phyloP scores from a whole-genome alignment of 2,888 invertebrate species.

The Clepsis dumicolana region DNA sequence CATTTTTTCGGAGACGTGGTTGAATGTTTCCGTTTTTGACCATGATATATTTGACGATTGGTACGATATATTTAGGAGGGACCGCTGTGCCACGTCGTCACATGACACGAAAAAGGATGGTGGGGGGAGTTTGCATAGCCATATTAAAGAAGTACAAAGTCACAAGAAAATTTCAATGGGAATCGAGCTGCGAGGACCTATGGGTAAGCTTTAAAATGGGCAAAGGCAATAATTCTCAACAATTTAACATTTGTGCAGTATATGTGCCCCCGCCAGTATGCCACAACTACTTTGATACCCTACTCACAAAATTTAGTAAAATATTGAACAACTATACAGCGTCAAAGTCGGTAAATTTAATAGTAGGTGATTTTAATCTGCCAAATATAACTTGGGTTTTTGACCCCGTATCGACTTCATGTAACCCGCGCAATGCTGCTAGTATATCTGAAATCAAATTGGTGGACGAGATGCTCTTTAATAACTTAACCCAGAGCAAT shows the following conservation, averaged over 20 bases:
- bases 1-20: background rate
- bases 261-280: slow-evolving; percentile 10
- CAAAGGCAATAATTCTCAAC: background rate
- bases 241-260: background rate
- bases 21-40: slow-evolving; percentile 5
- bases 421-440: background rate
- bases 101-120: background rate
- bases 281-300: background rate
- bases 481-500: slow-evolving; percentile 10
- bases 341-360: background rate
- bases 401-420: background rate
- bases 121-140: slow-evolving; percentile 1
- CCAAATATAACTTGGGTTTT: background rate
- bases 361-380: slow-evolving; percentile 3
- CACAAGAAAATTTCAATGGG: background rate
- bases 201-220: background rate
- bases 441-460: background rate
- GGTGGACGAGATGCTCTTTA: background rate
- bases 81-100: background rate
- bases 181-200: background rate
- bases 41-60: background rate
- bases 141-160: slow-evolving; percentile 4
- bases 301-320: background rate
- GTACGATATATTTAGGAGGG: slow-evolving; percentile 5
- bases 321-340: background rate